These are phyloP conservation scores for Oncorhynchus kisutch DNA, from an alignment of 2,113 vertebrate genomes.

Conservation along the genomic window DNA sequence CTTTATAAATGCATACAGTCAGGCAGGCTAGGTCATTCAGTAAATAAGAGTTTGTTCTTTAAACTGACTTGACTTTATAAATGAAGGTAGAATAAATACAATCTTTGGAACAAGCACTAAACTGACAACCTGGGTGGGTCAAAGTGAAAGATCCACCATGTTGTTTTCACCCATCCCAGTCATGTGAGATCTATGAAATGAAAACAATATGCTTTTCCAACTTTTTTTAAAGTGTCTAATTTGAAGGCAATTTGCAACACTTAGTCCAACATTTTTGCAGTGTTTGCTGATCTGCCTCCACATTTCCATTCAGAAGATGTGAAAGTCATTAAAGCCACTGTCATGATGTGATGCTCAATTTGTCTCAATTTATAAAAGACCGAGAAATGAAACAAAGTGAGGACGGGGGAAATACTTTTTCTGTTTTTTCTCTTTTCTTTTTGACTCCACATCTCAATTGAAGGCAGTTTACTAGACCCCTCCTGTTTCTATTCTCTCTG, in stretches of 20 bases:
- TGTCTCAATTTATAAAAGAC: neutral
- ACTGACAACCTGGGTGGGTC: no score
- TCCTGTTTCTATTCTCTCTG: neutral
- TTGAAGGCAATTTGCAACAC: slow-evolving; percentile 1
- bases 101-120: no score
- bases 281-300: neutral
- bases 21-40: no score
- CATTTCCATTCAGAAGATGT: neutral
- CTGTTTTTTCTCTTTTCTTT: neutral
- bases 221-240: neutral
- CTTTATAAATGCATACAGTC: no score
- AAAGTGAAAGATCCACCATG: no score
- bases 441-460: neutral
- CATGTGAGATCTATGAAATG: neutral
- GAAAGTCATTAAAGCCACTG: slow-evolving; percentile 3
- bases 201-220: neutral
- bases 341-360: slow-evolving; percentile 3
- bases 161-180: no score
- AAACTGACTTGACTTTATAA: no score
- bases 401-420: neutral
- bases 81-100: no score
- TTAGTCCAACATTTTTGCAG: neutral
- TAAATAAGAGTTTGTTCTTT: no score
- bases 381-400: neutral
- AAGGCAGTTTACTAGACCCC: neutral